Percentiles rank a stretch among this genome's conserved stretches.
phyloP scores from a whole-genome alignment of 2,888 invertebrate genomes.

The Drosophila ustulata region DNA sequence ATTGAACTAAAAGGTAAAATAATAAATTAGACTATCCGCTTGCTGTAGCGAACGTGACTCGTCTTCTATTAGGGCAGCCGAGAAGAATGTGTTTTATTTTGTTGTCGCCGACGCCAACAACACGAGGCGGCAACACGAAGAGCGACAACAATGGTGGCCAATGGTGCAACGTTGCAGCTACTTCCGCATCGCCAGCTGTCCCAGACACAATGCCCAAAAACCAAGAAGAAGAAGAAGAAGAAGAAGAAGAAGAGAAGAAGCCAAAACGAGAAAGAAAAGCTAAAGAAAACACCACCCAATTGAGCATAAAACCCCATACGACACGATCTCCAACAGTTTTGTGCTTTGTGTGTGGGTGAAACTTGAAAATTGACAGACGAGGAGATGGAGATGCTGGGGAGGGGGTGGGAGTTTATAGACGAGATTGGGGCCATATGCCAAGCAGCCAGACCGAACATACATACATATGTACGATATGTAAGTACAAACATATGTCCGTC shows the following conservation, averaged over 20 bases:
- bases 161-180: slow-evolving; percentile 2
- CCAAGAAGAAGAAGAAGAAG: too few species aligned
- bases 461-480: too few species aligned
- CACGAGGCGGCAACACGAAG: slow-evolving; percentile 15
- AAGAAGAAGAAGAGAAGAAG: background rate
- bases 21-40: background rate
- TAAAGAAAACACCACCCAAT: slow-evolving; percentile 14
- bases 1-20: too few species aligned
- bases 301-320: slow-evolving; percentile 4
- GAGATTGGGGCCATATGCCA: slow-evolving; percentile 38
- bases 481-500: slow-evolving; percentile 18
- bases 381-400: background rate
- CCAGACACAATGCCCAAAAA: slow-evolving; percentile 23
- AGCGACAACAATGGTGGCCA: slow-evolving; percentile 51
- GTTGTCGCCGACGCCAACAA: slow-evolving; percentile 53
- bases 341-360: slow-evolving; percentile 47
- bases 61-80: slow-evolving; percentile 22
- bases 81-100: slow-evolving; percentile 31
- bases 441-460: slow-evolving; percentile 28
- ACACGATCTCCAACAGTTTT: background rate
- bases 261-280: background rate
- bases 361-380: slow-evolving; percentile 50
- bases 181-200: slow-evolving; percentile 57
- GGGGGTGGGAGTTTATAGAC: slow-evolving; percentile 30
- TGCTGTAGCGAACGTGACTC: background rate